These are phyloP conservation scores for Periparus ater DNA, from an alignment of 2,797 vertebrate species.

Conservation along the genomic window DNA sequence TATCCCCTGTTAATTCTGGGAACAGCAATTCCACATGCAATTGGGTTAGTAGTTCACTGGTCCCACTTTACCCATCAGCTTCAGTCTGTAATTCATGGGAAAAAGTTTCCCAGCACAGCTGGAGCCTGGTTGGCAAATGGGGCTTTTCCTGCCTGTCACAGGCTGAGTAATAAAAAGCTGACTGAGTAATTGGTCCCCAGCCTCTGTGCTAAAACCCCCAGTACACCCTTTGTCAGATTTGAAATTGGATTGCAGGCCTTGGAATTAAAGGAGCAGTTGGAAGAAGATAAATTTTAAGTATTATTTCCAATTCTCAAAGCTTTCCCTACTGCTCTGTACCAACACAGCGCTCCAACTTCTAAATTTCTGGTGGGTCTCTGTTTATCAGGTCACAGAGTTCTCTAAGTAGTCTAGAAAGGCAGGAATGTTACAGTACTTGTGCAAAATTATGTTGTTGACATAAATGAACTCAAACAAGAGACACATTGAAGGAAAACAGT, in stretches of 20 bases:
- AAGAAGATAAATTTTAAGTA: not conserved
- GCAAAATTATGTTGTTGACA: not conserved
- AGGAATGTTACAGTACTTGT: not conserved
- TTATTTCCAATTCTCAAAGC: not conserved
- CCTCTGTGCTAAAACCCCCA: not conserved
- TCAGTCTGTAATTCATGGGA: not conserved
- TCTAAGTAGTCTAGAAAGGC: not conserved
- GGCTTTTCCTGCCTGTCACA: not conserved
- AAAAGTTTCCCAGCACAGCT: not conserved
- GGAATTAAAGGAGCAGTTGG: not conserved
- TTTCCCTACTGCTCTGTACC: not conserved
- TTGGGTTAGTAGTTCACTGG: not conserved
- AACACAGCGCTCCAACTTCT: not conserved
- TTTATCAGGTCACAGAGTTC: not conserved
- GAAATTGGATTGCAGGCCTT: not conserved
- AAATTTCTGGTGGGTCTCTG: not conserved
- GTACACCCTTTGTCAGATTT: not conserved
- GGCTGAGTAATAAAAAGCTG: not conserved
- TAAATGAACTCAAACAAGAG: not conserved
- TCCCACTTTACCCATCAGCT: not conserved
- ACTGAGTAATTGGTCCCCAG: not conserved
- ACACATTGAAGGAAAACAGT: not conserved
- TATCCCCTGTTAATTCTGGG: not conserved
- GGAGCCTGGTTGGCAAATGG: not conserved
- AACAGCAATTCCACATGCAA: not conserved